Conservation (phyloP, 2,797 vertebrate genomes). For the Sciurus carolinensis region DNA sequence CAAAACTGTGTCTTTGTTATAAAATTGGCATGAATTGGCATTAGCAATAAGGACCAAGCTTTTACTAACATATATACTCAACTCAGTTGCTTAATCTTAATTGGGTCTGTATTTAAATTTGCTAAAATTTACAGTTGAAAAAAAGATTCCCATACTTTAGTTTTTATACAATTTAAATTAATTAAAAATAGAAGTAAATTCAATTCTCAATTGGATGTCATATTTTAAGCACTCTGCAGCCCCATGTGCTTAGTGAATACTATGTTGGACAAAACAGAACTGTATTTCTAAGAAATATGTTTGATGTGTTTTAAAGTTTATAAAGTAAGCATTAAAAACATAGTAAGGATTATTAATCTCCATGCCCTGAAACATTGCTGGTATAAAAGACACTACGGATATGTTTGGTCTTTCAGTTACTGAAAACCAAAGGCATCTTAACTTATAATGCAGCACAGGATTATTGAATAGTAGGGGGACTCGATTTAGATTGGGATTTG, state of each 20-base stretch:
- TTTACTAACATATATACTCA: background rate
- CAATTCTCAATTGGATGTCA: background rate
- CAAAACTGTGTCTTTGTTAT: too few species aligned
- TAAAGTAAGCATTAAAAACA: background rate
- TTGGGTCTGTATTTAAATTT: conserved; percentile 56
- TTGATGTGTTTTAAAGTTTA: conserved; percentile 33
- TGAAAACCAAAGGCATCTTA: background rate
- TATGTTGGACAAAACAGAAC: background rate
- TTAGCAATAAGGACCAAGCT: too few species aligned
- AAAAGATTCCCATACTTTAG: background rate
- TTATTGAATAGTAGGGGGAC: background rate
- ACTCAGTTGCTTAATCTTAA: conserved; percentile 26
- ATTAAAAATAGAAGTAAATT: conserved; percentile 37
- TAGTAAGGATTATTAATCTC: background rate
- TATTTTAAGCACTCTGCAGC: background rate
- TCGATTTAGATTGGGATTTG: conserved; percentile 6
- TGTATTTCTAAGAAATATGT: conserved; percentile 2
- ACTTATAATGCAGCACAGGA: background rate
- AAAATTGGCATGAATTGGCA: too few species aligned
- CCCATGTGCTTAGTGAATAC: background rate
- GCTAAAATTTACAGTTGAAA: conserved; percentile 46
- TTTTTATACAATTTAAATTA: conserved; percentile 48
- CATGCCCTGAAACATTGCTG: background rate
- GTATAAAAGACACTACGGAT: background rate
- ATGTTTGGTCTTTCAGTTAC: background rate